phyloP scores from a whole-genome alignment of 2,797 vertebrate genomes.

The Cynopterus sphinx region DNA sequence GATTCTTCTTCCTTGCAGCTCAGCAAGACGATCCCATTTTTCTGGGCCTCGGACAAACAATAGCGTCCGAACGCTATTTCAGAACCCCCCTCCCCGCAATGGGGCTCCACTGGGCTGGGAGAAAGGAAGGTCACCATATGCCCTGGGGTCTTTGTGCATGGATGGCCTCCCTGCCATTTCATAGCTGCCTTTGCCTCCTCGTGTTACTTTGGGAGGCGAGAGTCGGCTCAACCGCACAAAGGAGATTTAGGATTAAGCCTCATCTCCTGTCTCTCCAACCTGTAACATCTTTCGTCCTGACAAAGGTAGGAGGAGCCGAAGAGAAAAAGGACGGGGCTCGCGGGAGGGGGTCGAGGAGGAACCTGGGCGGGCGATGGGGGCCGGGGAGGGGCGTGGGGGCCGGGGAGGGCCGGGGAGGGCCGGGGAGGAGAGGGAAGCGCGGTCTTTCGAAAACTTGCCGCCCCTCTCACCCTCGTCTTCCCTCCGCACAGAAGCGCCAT shows the following conservation, averaged over 20 bases:
- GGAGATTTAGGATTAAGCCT: slow-evolving; percentile 78
- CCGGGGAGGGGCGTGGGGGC: neutral
- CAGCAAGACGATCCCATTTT: slow-evolving; percentile 79
- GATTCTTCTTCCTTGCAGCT: slow-evolving; percentile 70
- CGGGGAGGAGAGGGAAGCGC: neutral
- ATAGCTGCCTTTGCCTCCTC: slow-evolving; percentile 73
- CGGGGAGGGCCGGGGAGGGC: neutral
- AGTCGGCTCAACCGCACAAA: slow-evolving; percentile 77
- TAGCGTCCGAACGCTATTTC: slow-evolving; percentile 84
- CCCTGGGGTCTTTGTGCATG: slow-evolving; percentile 75
- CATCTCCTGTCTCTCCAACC: slow-evolving; percentile 78
- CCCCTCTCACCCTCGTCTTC: slow-evolving; percentile 77
- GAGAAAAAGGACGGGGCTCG: neutral
- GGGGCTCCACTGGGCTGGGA: slow-evolving; percentile 73
- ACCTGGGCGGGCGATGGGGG: neutral
- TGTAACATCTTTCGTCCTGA: slow-evolving; percentile 80
- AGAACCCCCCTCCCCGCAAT: slow-evolving; percentile 67
- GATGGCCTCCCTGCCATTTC: slow-evolving; percentile 76
- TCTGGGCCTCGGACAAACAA: slow-evolving; percentile 80
- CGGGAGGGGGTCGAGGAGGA: neutral
- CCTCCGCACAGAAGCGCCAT: slow-evolving; percentile 84
- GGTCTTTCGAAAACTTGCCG: slow-evolving; percentile 71
- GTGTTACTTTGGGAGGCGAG: slow-evolving; percentile 72
- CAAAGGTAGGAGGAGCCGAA: slow-evolving; percentile 67
- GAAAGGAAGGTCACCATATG: slow-evolving; percentile 82